Evolutionary conservation across 1,140 invertebrate species (phyloP), one percentile per base, ranked within the genome.

Genomic region (Leptinotarsa texana): DNA sequence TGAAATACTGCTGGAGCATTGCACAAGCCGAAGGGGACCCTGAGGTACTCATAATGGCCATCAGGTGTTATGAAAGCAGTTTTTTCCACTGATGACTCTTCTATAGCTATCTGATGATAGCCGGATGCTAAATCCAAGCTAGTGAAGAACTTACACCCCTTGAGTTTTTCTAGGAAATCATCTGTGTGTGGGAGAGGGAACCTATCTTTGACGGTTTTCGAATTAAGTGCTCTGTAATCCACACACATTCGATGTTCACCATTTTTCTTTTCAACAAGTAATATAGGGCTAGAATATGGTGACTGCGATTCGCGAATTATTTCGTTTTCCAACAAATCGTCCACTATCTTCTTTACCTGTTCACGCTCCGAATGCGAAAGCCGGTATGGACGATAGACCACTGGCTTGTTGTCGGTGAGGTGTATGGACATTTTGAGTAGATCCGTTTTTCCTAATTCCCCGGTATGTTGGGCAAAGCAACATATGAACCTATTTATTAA

Each of bases 141-240:
- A 21, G 80, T 79, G 76, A 83, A 86, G 47, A 79, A 72, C 48
- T 73, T 75, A 72, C 66, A 27, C 27, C 65, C 17, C 1, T 84
- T 48, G 4, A 75, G 75, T 33, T 24, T 75, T 33, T 86, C 80
- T 8, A 89, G 78, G 13, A 85, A 72, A 24, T 87, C 86, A 65
- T 88, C 86, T 6, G 88, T 85, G 24, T 82, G 72, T 3, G 86
- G 86, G 15, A 88, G 78, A 4, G 87, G 87, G 74, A 83, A 88
- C 1, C 78, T 71, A 67, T 86, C 84, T 27, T 78, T 78, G n/a
- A 82, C 77, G 0, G 84, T 85, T 8, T 84, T 76, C 0, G 76
- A 27, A 66, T 86, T 86, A 0, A 86, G 65, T 22, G 77, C 79
- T 13, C 85, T 51, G 69, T 83, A 84, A 70, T 86, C 84, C 1